These are phyloP conservation scores for Odontophorus gujanensis DNA, from an alignment of 2,113 vertebrate species.

Conservation along the genomic window DNA sequence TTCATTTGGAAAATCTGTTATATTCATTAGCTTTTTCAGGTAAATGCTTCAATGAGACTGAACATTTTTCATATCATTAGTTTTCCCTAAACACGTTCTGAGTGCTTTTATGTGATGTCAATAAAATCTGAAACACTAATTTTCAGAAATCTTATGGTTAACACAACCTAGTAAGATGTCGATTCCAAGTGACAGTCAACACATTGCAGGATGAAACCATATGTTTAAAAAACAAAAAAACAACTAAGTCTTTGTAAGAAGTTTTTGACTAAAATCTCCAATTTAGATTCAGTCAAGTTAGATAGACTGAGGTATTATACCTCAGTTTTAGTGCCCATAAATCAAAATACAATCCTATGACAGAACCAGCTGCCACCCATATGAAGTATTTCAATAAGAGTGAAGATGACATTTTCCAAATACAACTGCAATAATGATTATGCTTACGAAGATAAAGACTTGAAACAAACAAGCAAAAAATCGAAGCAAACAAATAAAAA, in stretches of 20 bases:
- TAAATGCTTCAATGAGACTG: background rate
- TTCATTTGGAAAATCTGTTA: background rate
- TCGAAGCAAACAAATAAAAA: background rate
- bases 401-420: background rate
- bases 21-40: background rate
- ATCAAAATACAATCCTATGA: background rate
- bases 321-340: background rate
- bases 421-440: background rate
- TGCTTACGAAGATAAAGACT: background rate
- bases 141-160: slow-evolving; percentile 33
- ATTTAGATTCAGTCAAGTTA: background rate
- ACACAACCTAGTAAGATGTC: slow-evolving; percentile 17
- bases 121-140: slow-evolving; percentile 38
- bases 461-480: background rate
- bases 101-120: slow-evolving; percentile 21
- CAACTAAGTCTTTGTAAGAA: background rate
- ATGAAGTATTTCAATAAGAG: background rate
- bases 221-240: background rate
- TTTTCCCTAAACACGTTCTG: slow-evolving; percentile 26
- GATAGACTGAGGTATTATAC: background rate
- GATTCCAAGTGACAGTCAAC: slow-evolving; percentile 26
- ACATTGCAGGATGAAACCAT: background rate
- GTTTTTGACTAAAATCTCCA: background rate
- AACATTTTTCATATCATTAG: background rate
- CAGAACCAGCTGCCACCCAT: background rate